Base-by-base conservation (phyloP, 1,140 invertebrate genomes). In the Aphis gossypii region DNA sequence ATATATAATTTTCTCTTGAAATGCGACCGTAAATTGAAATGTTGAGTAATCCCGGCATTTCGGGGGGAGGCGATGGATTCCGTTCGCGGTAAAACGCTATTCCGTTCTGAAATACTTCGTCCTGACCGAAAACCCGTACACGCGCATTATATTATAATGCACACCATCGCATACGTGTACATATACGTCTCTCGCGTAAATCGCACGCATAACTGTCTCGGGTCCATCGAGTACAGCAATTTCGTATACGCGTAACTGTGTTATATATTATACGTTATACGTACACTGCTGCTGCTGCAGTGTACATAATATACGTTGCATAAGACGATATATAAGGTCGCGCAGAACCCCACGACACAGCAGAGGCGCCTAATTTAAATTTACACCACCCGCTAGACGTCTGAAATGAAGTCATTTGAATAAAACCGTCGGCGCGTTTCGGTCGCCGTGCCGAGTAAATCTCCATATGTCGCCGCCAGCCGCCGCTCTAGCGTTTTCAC, bases 331-430 rank as follows among this genome's bases (percentile, higher is more conserved):
- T 41, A 90, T 11, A 60, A 25, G 51, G 23, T 38, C 35, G 88
- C 51, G 54, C 38, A 25, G 35, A 51, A 90, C 38, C 89, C 89
- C 41, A 30, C 56, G 56, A 60, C 41, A 38, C 60, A 68, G 89
- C 54, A 23, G 87, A 89, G 90, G 41, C 90, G 91, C 76, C 91
- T 93, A 93, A 93, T 93, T 93, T 84, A 84, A 93, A 93, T 83
- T 93, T 93, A 93, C 76, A 56, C 91, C 82, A 30, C 41, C 60
- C 89, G 76, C 48, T 56, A 93, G 91, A 93, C 91, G 91, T 93
- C 91, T 93, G 91, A 83, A 93, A 93, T 93, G 76, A 93, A 93
- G 91, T 93, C 91, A 83, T 93, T 93, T 86, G 76, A 93, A 93
- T 93, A 93, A 93, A 56, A 93, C 5, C 89, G 87, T 89, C n/a